Evolutionary conservation across 1,140 invertebrate genomes (phyloP), one percentile per base, ranked within the genome.

Genomic region (Drosophila pseudoananassae): DNA sequence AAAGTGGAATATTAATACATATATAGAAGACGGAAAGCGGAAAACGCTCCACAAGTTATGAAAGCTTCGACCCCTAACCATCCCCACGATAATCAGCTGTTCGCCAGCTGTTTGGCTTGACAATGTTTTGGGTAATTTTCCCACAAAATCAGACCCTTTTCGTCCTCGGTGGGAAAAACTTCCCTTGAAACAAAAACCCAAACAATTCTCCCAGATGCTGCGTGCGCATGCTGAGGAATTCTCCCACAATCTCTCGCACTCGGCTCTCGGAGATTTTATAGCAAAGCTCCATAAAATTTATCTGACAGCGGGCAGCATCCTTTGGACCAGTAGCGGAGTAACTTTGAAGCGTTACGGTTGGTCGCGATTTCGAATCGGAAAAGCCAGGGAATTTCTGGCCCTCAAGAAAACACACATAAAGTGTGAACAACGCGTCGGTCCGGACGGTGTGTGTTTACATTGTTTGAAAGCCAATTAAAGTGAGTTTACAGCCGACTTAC

Each of bases 261-360:
- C 25, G 25, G 0, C 65, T 57, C 50, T 45, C 46, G 47, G 33
- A 12, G 7, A 40, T 55, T 87, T 87, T 87, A 88, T 88, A 59
- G 83, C 76, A 88, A 61, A 71, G 33, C 45, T n/a, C 47, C 27
- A 76, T 84, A 76, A 88, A 54, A 47, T 78, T 76, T 69, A 78
- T 85, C 78, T 87, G 38, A 47, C 47, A 40, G 57, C 33, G 40
- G 29, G 31, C 58, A 74, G 60, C 70, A 76, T 63, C 50, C 66
- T 66, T 43, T 49, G 51, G 55, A 70, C 76, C 78, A 88, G 83
- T 88, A 88, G 83, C 79, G 84, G 83, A 89, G 76, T 61, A 88
- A 79, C 84, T 74, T 83, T 88, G 76, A 83, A 68, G 61, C 76
- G 78, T 89, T 58, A 79, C 83, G 83, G 84, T 89, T 83, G 64